These are phyloP conservation scores for Cyclura pinguis DNA, from an alignment of 2,797 vertebrate species.

Conservation along the genomic window DNA sequence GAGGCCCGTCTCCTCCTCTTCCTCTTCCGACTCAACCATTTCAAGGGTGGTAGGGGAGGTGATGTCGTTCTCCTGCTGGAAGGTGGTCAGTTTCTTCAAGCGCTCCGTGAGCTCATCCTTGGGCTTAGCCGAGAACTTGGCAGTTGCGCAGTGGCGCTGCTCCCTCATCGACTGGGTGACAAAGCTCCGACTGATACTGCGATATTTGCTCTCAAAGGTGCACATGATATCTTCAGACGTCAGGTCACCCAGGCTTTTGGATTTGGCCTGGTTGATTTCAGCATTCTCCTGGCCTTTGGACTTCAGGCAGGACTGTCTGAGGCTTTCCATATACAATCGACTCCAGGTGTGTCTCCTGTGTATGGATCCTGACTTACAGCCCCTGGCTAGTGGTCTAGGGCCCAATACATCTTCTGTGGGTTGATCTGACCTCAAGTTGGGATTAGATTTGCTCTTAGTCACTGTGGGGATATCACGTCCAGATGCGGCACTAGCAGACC, in stretches of 20 bases:
- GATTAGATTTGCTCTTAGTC: conserved; percentile 93
- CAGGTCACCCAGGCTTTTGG: conserved; percentile 95
- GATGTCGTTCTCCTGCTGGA: conserved; percentile 78
- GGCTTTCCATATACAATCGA: conserved; percentile 87
- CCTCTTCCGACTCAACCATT: conserved; percentile 60
- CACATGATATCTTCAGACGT: conserved; percentile 93
- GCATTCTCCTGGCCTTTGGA: conserved; percentile 54
- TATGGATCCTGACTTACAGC: conserved; percentile 66
- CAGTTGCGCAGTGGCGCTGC: conserved; percentile 61
- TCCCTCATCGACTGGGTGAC: conserved; percentile 78
- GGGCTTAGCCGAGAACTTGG: background rate
- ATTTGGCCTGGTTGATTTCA: conserved; percentile 80
- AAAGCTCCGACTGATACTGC: conserved; percentile 89
- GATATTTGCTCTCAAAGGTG: conserved; percentile 88
- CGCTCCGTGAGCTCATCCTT: conserved; percentile 85
- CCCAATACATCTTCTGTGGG: conserved; percentile 73
- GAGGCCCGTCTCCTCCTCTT: conserved; percentile 75
- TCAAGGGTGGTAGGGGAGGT: conserved; percentile 76
- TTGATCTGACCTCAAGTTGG: conserved; percentile 83
- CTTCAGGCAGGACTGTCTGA: conserved; percentile 82
- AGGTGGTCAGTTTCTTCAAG: conserved; percentile 86
- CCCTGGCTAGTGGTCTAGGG: conserved; percentile 78
- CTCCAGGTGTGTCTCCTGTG: conserved; percentile 90
- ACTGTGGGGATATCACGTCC: conserved; percentile 68
- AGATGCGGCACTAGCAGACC: conserved; percentile 56